Percentiles rank a stretch among this genome's conserved stretches.
Conservation (phyloP, 2,888 invertebrate species). For the Vanessa cardui region DNA sequence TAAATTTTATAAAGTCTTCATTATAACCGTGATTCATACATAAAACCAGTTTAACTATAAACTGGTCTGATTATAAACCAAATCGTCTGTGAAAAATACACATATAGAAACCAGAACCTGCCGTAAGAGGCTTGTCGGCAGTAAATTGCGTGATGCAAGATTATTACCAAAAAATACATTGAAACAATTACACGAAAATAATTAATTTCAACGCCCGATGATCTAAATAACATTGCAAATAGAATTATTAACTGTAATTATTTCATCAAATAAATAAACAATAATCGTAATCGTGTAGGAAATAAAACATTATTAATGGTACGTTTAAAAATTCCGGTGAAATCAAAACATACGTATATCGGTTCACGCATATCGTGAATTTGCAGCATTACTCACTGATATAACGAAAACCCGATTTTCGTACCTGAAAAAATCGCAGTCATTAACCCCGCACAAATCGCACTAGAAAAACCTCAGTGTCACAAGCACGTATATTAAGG, state of each 20-base stretch:
- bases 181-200: constrained; percentile 3
- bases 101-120: constrained; percentile 18
- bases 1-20: background rate
- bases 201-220: background rate
- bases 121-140: constrained; percentile 4
- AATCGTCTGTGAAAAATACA: constrained; percentile 23
- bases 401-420: constrained; percentile 37
- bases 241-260: constrained; percentile 20
- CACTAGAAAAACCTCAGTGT: constrained; percentile 48
- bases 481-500: constrained; percentile 29
- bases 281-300: constrained; percentile 34
- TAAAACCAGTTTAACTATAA: constrained; percentile 17
- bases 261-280: constrained; percentile 30
- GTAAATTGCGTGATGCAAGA: constrained; percentile 9
- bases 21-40: constrained; percentile 14
- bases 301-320: constrained; percentile 39
- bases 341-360: constrained; percentile 47
- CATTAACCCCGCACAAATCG: constrained; percentile 44
- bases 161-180: constrained; percentile 18
- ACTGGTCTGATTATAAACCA: constrained; percentile 24
- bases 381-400: constrained; percentile 28
- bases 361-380: constrained; percentile 42
- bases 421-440: constrained; percentile 56
- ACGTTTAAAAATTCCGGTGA: constrained; percentile 47
- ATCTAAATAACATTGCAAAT: constrained; percentile 10